Conservation (phyloP, 2,113 vertebrate genomes). For the Melanostigma gelatinosum region DNA sequence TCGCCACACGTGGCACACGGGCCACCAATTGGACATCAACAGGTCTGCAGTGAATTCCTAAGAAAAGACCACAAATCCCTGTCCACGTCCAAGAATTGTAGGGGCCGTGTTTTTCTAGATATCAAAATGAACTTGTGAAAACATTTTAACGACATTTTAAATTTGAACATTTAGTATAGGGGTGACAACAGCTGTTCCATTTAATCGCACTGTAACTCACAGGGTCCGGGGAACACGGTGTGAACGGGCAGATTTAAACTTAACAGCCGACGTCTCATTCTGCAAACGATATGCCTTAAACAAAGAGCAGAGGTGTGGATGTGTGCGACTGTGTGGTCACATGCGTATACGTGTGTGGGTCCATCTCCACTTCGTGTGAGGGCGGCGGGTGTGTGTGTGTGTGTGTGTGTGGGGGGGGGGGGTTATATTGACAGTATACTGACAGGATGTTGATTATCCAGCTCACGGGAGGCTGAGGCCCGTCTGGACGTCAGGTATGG, state of each 20-base stretch:
- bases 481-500: constrained; percentile 92
- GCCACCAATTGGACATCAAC: not conserved
- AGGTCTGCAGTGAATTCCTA: not conserved
- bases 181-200: not conserved
- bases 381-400: constrained; percentile 13
- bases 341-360: constrained; percentile 44
- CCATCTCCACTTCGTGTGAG: constrained; percentile 79
- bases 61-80: not conserved
- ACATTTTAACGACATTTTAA: not conserved
- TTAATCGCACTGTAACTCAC: not conserved
- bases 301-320: constrained; percentile 2
- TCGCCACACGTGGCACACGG: not conserved
- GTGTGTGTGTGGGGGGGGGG: not conserved
- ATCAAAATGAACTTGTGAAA: not conserved
- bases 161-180: not conserved
- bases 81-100: not conserved
- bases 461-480: constrained; percentile 91
- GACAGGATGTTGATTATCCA: constrained; percentile 98
- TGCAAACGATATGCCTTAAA: constrained; percentile 23
- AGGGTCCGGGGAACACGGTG: not conserved
- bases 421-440: constrained; percentile 90
- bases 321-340: constrained; percentile 18
- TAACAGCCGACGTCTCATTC: constrained; percentile 1
- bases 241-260: constrained; percentile 7
- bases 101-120: not conserved